Evolutionary conservation across 2,888 invertebrate genomes (phyloP), one percentile per base, ranked within the genome.

Genomic region (Bembecia ichneumoniformis): DNA sequence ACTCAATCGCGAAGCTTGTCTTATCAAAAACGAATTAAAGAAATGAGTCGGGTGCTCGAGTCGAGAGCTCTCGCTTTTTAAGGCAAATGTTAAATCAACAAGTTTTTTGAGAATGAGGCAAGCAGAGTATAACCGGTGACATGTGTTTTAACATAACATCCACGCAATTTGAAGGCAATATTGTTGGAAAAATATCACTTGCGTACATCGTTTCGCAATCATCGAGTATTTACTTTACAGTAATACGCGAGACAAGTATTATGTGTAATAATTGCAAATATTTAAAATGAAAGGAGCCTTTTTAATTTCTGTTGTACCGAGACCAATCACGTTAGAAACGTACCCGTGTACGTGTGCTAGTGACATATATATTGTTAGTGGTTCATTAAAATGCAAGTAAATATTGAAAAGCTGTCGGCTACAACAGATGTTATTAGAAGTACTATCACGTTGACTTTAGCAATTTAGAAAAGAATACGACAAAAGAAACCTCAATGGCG

Each of bases 81-180:
- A 57, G 74, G 77, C 67, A 76, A 80, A 82, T 79, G 75, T 79
- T 79, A 79, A 78, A 66, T 62, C 68, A 76, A 79, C 80, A 74
- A 71, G 75, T 77, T 77, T 71, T 20, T 71, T 64, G 59, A 66
- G 58, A 66, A 66, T 78, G 71, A 72, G 68, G 77, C 68, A 78
- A 78, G 63, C 59, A 56, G 53, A 64, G 63, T 64, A 65, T 65
- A 47, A 58, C 59, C 59, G 57, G 57, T 53, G 58, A 59, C 61
- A 58, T 54, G 55, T 57, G 57, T 61, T 68, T 68, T 58, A 63
- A 59, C 35, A 28, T 28, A 14, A 52, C 52, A 36, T 60, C 55
- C 62, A 68, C 56, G 60, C 63, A 66, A 63, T 67, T 62, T 62
- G 51, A 54, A 51, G 58, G 62, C 58, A 64, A 60, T 60, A 63